A percentile compares a stretch with the other conserved stretches of the same genome.
These are phyloP conservation scores for Altica lythri DNA, from an alignment of 2,888 invertebrate species.

Conservation along the genomic window DNA sequence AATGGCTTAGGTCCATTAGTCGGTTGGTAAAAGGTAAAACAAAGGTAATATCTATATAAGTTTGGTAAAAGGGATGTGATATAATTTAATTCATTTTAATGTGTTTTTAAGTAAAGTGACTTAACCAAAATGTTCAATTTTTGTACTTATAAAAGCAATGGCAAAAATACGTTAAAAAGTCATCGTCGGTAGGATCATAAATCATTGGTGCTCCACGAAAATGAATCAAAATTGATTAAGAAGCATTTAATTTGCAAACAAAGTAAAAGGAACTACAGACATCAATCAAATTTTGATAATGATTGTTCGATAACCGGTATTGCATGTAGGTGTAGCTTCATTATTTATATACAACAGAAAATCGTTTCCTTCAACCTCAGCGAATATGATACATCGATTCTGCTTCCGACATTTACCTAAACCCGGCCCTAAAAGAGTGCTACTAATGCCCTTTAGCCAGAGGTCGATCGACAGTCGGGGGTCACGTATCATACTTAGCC, in stretches of 20 bases:
- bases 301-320: conserved; percentile 21
- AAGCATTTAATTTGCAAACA: conserved; percentile 28
- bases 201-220: conserved; percentile 14
- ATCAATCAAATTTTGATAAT: conserved; percentile 26
- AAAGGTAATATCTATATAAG: too few relatives aligned
- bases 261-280: conserved; percentile 22
- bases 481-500: conserved; percentile 20
- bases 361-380: conserved; percentile 17
- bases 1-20: too few relatives aligned
- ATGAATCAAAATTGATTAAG: conserved; percentile 26
- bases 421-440: conserved; percentile 22
- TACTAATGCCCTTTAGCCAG: conserved; percentile 20
- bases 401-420: conserved; percentile 27
- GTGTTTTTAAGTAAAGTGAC: too few relatives aligned
- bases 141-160: too few relatives aligned
- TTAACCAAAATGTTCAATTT: too few relatives aligned
- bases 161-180: background rate
- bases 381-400: conserved; percentile 31
- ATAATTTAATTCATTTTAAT: too few relatives aligned
- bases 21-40: too few relatives aligned
- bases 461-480: conserved; percentile 9
- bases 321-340: conserved; percentile 20
- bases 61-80: too few relatives aligned
- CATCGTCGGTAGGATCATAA: conserved; percentile 5
- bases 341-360: conserved; percentile 26